These are phyloP conservation scores for Leucoraja ocellata DNA, from an alignment of 2,797 vertebrate genomes.

Conservation along the genomic window DNA sequence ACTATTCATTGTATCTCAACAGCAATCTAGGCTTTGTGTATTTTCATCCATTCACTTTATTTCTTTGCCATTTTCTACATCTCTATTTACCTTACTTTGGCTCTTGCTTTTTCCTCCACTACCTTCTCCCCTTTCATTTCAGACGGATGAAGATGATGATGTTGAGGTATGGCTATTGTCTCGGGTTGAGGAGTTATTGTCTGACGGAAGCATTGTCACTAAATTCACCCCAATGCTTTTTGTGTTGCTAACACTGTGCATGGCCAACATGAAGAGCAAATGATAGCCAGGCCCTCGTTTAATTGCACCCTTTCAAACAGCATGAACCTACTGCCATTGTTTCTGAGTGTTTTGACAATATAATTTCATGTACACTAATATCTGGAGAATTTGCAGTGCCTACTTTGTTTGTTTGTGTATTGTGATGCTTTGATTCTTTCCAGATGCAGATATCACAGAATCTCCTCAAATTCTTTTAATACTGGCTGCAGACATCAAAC, in stretches of 20 bases:
- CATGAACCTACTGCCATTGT: conserved; percentile 2
- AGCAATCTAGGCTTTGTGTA: not conserved
- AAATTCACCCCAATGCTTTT: not conserved
- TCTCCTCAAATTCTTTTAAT: not conserved
- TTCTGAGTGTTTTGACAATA: not conserved
- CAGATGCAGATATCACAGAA: not conserved
- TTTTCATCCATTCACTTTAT: not conserved
- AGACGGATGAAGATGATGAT: conserved; percentile 89
- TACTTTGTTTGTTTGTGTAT: not conserved
- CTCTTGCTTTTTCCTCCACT: conserved; percentile 53
- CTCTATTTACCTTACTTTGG: conserved; percentile 48
- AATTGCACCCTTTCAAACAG: not conserved
- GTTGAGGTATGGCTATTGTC: conserved; percentile 68
- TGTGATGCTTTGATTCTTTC: not conserved
- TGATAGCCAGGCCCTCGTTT: not conserved
- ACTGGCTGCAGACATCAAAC: not conserved
- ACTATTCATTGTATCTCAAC: not conserved
- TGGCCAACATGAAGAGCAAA: not conserved
- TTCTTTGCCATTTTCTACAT: not conserved
- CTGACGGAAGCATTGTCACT: conserved; percentile 40
- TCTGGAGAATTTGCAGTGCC: not conserved
- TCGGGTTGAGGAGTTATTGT: conserved; percentile 42
- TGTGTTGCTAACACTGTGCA: not conserved
- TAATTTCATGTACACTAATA: not conserved
- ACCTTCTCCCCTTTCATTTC: conserved; percentile 50